A percentile compares a stretch with the other conserved stretches of the same genome.
These are phyloP conservation scores for Chionodraco myersi DNA, from an alignment of 2,113 vertebrate genomes.

Conservation along the genomic window DNA sequence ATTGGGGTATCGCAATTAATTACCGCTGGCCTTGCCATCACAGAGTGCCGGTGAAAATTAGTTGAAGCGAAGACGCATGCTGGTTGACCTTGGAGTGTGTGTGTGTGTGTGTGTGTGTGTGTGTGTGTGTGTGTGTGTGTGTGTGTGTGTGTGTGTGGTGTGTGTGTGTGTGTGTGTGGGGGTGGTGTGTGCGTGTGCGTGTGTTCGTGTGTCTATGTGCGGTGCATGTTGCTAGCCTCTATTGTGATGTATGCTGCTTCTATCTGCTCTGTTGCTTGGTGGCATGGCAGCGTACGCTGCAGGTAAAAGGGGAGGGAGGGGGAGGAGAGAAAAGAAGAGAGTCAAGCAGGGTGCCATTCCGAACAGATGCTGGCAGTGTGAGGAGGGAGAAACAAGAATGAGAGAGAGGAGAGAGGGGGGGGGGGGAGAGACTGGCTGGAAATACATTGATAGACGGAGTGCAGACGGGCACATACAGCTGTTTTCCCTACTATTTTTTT, in stretches of 20 bases:
- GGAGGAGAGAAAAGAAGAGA: constrained; percentile 1
- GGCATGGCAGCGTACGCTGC: constrained; percentile 51
- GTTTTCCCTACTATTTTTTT: constrained; percentile 64
- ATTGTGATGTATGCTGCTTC: neutral
- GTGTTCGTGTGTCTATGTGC: neutral
- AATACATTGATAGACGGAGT: constrained; percentile 78
- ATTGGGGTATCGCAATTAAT: constrained; percentile 71
- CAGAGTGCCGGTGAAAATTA: constrained; percentile 64
- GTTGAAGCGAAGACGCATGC: constrained; percentile 55
- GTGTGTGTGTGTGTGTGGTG: neutral
- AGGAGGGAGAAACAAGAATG: constrained; percentile 54
- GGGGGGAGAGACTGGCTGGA: constrained; percentile 47
- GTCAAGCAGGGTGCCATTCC: constrained; percentile 50
- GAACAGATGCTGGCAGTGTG: too few species aligned
- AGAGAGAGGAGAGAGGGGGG: constrained; percentile 40
- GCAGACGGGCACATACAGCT: constrained; percentile 58
- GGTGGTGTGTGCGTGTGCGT: neutral
- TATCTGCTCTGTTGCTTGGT: too few species aligned
- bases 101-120: constrained; percentile 5
- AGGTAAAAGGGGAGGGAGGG: constrained; percentile 34
- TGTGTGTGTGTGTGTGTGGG: neutral
- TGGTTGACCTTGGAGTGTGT: constrained; percentile 65
- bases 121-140: neutral
- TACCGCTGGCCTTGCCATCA: constrained; percentile 64
- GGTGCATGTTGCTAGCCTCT: neutral